A percentile compares a stretch with the other conserved stretches of the same genome.
phyloP scores from a whole-genome alignment of 1,140 invertebrate species.

The Drosophila orena region DNA sequence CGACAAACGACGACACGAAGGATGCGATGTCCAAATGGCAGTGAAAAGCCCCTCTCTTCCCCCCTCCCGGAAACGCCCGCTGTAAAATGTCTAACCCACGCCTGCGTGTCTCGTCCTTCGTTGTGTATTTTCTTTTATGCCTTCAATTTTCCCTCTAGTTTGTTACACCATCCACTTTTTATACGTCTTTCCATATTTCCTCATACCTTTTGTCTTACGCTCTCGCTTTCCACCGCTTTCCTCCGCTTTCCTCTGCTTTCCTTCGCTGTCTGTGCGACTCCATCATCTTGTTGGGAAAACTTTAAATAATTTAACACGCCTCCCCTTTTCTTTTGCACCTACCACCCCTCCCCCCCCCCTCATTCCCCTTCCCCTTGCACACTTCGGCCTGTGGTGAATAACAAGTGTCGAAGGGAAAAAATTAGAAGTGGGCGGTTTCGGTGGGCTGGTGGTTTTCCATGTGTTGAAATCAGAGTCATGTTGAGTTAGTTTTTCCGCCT shows the following conservation, averaged over 20 bases:
- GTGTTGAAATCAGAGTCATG: slow-evolving; percentile 63
- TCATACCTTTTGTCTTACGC: slow-evolving; percentile 64
- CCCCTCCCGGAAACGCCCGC: not conserved
- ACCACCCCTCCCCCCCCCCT: no score
- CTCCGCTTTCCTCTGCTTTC: no score
- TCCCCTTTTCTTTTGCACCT: not conserved
- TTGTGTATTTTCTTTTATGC: slow-evolving; percentile 14
- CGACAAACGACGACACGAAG: slow-evolving; percentile 47
- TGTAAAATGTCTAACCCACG: slow-evolving; percentile 27
- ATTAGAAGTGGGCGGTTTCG: slow-evolving; percentile 4
- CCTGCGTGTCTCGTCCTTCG: slow-evolving; percentile 44
- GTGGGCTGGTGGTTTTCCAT: slow-evolving; percentile 25
- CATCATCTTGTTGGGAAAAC: slow-evolving; percentile 50
- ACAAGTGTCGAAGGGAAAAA: slow-evolving; percentile 45
- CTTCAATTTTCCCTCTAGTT: not conserved
- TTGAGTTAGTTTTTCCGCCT: slow-evolving; percentile 49
- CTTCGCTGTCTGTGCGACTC: slow-evolving; percentile 12
- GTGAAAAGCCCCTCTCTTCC: slow-evolving; percentile 2
- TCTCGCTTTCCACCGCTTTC: slow-evolving; percentile 2
- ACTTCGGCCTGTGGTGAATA: slow-evolving; percentile 48
- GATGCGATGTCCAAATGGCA: slow-evolving; percentile 41
- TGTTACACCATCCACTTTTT: slow-evolving; percentile 10
- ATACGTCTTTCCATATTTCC: slow-evolving; percentile 6
- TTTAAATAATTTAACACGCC: slow-evolving; percentile 73
- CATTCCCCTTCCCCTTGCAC: not conserved